Base-by-base conservation (phyloP, 2,113 vertebrate species). In the Psittacula cyanocephala region DNA sequence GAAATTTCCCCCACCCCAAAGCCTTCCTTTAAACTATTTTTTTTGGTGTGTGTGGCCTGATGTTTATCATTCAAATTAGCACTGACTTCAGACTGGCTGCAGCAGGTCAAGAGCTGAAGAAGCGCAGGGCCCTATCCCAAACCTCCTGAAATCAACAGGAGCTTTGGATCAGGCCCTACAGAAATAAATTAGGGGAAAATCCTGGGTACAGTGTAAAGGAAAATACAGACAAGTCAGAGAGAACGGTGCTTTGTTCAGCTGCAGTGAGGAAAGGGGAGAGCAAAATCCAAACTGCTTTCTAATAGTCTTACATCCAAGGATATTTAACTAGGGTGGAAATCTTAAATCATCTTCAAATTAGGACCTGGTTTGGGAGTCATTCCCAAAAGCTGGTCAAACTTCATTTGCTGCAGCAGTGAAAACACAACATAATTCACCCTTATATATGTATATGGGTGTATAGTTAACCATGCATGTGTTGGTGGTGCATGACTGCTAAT, bases 221-320 rank as follows among this genome's bases (percentile, higher is more conserved):
- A 97, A 96, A 96, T 65, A 85, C 0, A 59, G 29, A 71, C 2
- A 41, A 90, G 41, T 69, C 22, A 2, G 49, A 95, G 93, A 92
- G 94, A 95, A 94, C 10, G 68, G 49, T 77, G 89, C 95, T 98
- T 97, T 97, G 95, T 89, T 94, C 94, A 43, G 91, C 93, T 91
- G 77, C 43, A 0, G 47, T 5, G 13, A 59, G 63, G 71, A 88
- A 63, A 69, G 50, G 74, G 41, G 49, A 55, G 46, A 89, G 85
- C 65, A 94, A 94, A 86, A 94, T 50, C 95, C 93, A 91, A 44
- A 12, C 55, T 37, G 35, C 27, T 39, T 52, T 49, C 55, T 72
- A 80, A 60, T 39, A 53, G 72, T 67, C 52, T 18, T 41, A 20
- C 15, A 39, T 35, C 31, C 9, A 7, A 72, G 3, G 17, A 6